Base-by-base conservation (phyloP, 2,888 invertebrate genomes). In the Drosophila paracracens region DNA sequence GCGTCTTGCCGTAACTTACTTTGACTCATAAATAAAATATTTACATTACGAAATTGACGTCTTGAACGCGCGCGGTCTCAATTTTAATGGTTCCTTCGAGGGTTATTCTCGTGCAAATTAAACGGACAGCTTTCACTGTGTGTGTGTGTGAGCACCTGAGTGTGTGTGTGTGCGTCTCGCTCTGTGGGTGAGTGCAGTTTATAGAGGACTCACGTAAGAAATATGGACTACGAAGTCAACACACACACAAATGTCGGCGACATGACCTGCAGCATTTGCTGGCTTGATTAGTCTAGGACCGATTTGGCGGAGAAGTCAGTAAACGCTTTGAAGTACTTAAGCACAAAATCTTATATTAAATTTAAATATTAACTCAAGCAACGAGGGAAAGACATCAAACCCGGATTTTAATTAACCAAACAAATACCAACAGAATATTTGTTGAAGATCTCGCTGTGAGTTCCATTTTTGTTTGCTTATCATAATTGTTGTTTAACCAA, bases 11-110 rank as follows among this genome's bases (percentile, higher is more conserved):
- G 83, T 88, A 91, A 90, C 90, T 91, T 88, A 81, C 83, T 90
- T 91, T 88, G 82, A 78, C 88, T 76, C 89, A 88, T 88, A 91
- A 89, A 82, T 90, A 88, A 92, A 92, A 92, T 92, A 92, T 92
- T 92, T 92, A 89, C 92, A 92, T 91, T 92, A 88, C 82, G 79
- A 91, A 91, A 91, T 91, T 91, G 91, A 90, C 91, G 90, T 91
- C 88, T 90, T 82, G 69, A 85, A 77, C 84, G 90, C 78, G 90
- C 80, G 81, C 90, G 89, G 92, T 91, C 82, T 85, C 74, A 82
- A 82, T 80, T 79, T 70, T 70, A 87, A 79, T 25, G 74, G 74
- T 71, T 80, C 62, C 76, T 81, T 68, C 70, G 72, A 72, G 71
- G 68, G 38, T 61, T 64, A 57, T 58, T 59, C 46, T 50, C 40